phyloP scores from a whole-genome alignment of 35 echinoderm and acorn worm genomes.

The Diadema setosum region DNA sequence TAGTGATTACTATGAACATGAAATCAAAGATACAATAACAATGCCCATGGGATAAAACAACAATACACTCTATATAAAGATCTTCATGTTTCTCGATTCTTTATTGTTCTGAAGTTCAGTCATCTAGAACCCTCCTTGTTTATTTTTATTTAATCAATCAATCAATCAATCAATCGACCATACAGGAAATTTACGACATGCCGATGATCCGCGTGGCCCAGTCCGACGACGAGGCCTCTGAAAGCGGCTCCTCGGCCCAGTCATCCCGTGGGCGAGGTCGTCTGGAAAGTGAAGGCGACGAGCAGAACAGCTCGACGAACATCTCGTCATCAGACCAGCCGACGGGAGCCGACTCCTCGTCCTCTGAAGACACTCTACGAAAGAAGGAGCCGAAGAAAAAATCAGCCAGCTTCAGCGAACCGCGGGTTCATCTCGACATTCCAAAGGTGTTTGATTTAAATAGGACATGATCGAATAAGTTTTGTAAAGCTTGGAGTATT shows the following conservation, averaged over 20 bases:
- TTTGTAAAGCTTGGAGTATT: no score
- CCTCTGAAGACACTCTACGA: background rate
- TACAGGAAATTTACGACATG: constrained; percentile 87
- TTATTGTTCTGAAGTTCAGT: no score
- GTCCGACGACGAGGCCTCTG: constrained; percentile 40
- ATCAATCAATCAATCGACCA: no score
- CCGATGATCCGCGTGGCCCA: constrained; percentile 77
- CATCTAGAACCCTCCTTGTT: background rate
- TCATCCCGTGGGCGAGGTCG: background rate
- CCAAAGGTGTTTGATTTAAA: background rate
- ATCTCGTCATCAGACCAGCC: constrained; percentile 51
- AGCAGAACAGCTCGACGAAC: background rate
- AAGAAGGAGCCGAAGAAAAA: constrained; percentile 23
- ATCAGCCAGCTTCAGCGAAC: background rate
- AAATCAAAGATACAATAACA: no score
- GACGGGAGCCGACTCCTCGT: constrained; percentile 37
- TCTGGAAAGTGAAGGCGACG: constrained; percentile 1
- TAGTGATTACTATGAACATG: no score
- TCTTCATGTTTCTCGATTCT: no score
- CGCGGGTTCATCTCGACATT: background rate
- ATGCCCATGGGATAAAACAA: no score
- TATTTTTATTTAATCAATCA: background rate
- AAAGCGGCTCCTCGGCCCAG: background rate
- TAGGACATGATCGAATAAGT: no score
- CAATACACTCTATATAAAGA: no score